Percentiles rank a stretch among this genome's conserved stretches.
Conservation (phyloP, 2,888 invertebrate genomes). For the Scaptomyza cyrtandrae region DNA sequence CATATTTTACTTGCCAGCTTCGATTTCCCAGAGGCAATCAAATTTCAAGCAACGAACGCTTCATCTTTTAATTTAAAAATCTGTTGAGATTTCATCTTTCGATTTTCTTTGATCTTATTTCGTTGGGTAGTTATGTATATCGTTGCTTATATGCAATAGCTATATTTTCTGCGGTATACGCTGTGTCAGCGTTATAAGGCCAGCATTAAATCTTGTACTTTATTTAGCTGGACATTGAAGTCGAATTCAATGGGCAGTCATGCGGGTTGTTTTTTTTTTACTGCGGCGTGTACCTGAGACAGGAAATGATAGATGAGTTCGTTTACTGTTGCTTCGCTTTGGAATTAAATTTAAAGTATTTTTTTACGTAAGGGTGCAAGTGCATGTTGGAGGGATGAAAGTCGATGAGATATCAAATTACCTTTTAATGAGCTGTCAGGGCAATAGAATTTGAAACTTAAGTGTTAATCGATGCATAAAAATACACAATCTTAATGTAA, state of each 20-base stretch:
- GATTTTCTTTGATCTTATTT: slow-evolving; percentile 48
- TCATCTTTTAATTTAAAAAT: slow-evolving; percentile 28
- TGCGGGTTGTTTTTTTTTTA: slow-evolving; percentile 41
- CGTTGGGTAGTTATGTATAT: not conserved
- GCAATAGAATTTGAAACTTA: slow-evolving; percentile 14
- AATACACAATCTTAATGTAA: slow-evolving; percentile 63
- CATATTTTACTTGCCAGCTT: slow-evolving; percentile 67
- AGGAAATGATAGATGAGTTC: slow-evolving; percentile 65
- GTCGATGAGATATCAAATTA: slow-evolving; percentile 68
- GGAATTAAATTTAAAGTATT: slow-evolving; percentile 46
- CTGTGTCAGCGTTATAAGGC: slow-evolving; percentile 29
- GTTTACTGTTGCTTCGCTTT: slow-evolving; percentile 40
- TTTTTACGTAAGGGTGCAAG: slow-evolving; percentile 1
- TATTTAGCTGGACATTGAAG: slow-evolving; percentile 23
- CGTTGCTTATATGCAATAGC: not conserved
- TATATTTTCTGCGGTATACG: slow-evolving; percentile 1
- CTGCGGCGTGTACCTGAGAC: slow-evolving; percentile 45
- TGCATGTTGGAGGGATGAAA: slow-evolving; percentile 6
- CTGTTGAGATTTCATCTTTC: slow-evolving; percentile 27
- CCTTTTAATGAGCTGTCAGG: slow-evolving; percentile 62
- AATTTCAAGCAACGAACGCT: slow-evolving; percentile 29
- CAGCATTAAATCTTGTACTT: not conserved
- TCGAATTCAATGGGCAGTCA: slow-evolving; percentile 33
- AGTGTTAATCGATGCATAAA: slow-evolving; percentile 51
- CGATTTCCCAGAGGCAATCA: slow-evolving; percentile 72